phyloP scores from a whole-genome alignment of 2,797 vertebrate genomes.

The Enteromius afrohamiltoni region DNA sequence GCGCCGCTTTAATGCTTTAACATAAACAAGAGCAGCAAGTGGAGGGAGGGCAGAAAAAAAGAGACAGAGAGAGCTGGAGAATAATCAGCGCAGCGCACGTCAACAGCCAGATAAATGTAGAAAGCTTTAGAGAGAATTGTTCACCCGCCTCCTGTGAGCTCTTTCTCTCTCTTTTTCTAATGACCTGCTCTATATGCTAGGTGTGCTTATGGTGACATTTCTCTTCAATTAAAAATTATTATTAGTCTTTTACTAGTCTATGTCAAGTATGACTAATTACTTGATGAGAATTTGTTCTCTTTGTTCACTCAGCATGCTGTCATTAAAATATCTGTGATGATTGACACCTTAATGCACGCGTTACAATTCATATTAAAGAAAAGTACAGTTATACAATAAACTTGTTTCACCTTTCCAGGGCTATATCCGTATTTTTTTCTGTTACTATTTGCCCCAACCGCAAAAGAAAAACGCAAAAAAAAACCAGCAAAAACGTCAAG shows the following conservation, averaged over 20 bases:
- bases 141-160: background rate
- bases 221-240: background rate
- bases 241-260: background rate
- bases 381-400: background rate
- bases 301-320: background rate
- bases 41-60: background rate
- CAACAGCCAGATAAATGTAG: conserved; percentile 5
- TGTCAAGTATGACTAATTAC: background rate
- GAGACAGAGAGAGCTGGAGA: background rate
- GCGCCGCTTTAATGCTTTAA: conserved; percentile 26
- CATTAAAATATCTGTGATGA: conserved; percentile 7
- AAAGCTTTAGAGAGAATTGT: conserved; percentile 34
- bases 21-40: conserved; percentile 33
- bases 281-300: conserved; percentile 6
- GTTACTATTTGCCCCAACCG: background rate
- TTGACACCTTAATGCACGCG: background rate
- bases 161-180: conserved; percentile 5
- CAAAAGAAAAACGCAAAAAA: background rate
- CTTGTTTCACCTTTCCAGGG: background rate
- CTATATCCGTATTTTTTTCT: background rate
- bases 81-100: background rate
- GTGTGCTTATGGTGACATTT: background rate
- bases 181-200: conserved; percentile 1
- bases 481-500: no score
- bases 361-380: background rate